These are phyloP conservation scores for Coleophora deauratella DNA, from an alignment of 2,888 invertebrate species.

Conservation along the genomic window DNA sequence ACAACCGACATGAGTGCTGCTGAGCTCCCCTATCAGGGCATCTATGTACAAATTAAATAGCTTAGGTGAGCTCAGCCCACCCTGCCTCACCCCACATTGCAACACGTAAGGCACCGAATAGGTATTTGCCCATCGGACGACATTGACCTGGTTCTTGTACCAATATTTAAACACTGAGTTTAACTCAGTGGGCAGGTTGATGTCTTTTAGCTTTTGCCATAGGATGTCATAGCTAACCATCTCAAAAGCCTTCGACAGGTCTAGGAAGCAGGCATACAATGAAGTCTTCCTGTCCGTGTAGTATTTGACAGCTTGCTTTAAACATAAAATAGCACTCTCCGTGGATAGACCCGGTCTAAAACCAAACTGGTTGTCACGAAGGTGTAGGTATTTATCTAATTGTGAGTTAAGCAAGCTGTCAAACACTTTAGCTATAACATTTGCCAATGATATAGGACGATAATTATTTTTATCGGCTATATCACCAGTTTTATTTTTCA, in stretches of 20 bases:
- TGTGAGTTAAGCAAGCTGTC: constrained; percentile 4
- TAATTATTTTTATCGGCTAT: constrained; percentile 2
- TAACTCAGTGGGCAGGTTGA: background rate
- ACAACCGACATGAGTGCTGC: constrained; percentile 14
- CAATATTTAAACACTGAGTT: constrained; percentile 6
- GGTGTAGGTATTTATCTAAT: background rate
- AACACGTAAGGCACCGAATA: constrained; percentile 11
- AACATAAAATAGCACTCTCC: background rate
- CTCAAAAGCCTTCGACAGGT: background rate
- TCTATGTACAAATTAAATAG: constrained; percentile 18
- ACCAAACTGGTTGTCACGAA: constrained; percentile 2
- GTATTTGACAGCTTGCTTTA: background rate
- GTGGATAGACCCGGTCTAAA: constrained; percentile 1
- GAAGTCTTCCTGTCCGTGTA: background rate
- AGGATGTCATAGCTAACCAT: constrained; percentile 3
- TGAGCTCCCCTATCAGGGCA: constrained; percentile 15
- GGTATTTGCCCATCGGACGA: constrained; percentile 12
- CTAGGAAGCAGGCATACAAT: background rate
- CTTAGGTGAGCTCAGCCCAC: constrained; percentile 17
- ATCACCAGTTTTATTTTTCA: constrained; percentile 11
- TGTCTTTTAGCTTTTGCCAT: constrained; percentile 7
- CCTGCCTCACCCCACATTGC: constrained; percentile 20
- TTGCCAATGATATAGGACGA: constrained; percentile 7
- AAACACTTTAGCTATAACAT: constrained; percentile 4
- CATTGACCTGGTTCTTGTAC: constrained; percentile 12